Base-by-base conservation (phyloP, 2,888 invertebrate species). In the Epistrophella euchroma region DNA sequence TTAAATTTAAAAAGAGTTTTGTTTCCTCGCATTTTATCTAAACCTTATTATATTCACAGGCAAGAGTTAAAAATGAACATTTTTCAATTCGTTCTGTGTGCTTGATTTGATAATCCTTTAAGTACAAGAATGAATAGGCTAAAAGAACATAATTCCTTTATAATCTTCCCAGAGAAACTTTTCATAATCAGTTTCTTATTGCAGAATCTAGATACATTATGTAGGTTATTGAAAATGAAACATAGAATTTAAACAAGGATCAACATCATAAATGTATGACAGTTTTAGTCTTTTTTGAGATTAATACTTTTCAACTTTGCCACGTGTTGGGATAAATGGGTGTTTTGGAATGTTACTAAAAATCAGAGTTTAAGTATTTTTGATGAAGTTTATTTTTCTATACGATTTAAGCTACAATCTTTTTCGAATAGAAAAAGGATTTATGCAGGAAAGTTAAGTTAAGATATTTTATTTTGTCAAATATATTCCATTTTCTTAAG, bases 81-180 rank as follows among this genome's bases (percentile, higher is more conserved):
- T 66, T 47, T 66, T 47, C 17, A 60, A 6, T 43, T 60, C 37
- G 15, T 11, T 62, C 6, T 47, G 2, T 64, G 64, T 45, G 47
- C n/a, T 66, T 32, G 32, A 15, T 66, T 66, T 66, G 47, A 35
- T 66, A 47, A 66, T 66, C 66, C 32, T 47, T 47, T 66, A 9
- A 32, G 32, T 35, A 32, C 0, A 19, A 19, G 7, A 15, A 45
- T 52, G 25, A 1, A 28, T 52, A 60, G 58, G 35, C 40, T 28
- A 10, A 10, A 28, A 17, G 2, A 43, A 6, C 4, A 25, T 17
- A 17, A 11, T 32, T 32, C 13, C n/a, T 47, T 32, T 35, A 62
- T 19, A n/a, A n/a, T n/a, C 19, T 2, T 47, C 13, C 32, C 32
- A 66, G 9, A 35, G 32, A 17, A 66, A 66, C 47, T 47, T 66